These are phyloP conservation scores for Timandra comae DNA, from an alignment of 2,888 invertebrate species.

Conservation along the genomic window DNA sequence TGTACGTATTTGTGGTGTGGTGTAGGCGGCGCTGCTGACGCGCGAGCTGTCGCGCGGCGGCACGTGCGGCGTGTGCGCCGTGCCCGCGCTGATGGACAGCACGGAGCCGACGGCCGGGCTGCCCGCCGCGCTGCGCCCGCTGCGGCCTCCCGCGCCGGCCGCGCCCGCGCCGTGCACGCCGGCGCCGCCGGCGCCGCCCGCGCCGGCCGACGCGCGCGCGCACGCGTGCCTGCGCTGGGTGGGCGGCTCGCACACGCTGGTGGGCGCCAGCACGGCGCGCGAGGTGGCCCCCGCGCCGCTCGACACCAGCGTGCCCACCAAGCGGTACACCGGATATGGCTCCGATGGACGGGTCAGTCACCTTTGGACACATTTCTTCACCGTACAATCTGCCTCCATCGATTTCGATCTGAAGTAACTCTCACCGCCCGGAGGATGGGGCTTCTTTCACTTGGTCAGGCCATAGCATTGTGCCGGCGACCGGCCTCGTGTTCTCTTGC, in stretches of 20 bases:
- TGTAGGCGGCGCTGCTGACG: conserved; percentile 48
- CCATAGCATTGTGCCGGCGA: too few relatives aligned
- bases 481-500: too few relatives aligned
- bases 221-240: conserved; percentile 26
- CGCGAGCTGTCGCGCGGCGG: conserved; percentile 38
- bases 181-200: conserved; percentile 10
- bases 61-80: conserved; percentile 41
- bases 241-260: conserved; percentile 24
- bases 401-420: too few relatives aligned
- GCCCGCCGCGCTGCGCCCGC: conserved; percentile 36
- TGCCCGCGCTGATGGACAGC: conserved; percentile 39
- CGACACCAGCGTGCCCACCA: conserved; percentile 15
- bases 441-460: too few relatives aligned
- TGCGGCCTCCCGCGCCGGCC: conserved; percentile 19
- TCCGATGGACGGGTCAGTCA: conserved; percentile 44
- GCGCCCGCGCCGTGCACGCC: conserved; percentile 12
- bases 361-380: too few relatives aligned
- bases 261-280: conserved; percentile 22
- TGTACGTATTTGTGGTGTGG: too few relatives aligned
- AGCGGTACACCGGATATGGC: conserved; percentile 38
- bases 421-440: too few relatives aligned
- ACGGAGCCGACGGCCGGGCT: conserved; percentile 17
- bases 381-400: too few relatives aligned
- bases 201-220: conserved; percentile 4
- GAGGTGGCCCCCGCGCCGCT: conserved; percentile 12